These are phyloP conservation scores for Helicoverpa zea DNA, from an alignment of 1,140 invertebrate genomes.

Conservation along the genomic window DNA sequence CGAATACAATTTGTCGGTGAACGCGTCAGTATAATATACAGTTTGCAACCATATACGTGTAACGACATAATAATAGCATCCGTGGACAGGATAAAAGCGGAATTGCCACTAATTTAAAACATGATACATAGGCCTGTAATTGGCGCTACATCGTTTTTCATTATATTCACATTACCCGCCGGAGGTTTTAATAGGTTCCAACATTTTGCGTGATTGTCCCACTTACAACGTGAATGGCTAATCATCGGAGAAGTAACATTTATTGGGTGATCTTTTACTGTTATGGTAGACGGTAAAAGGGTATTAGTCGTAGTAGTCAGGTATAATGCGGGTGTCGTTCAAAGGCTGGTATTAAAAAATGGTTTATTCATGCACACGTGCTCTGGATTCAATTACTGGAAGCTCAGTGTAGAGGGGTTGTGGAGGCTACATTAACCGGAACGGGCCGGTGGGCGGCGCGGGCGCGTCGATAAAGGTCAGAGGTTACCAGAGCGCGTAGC, in stretches of 20 bases:
- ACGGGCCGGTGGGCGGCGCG: constrained; percentile 43
- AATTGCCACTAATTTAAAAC: constrained; percentile 49
- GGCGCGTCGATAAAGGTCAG: constrained; percentile 67
- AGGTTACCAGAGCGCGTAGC: constrained; percentile 57
- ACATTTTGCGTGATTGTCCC: constrained; percentile 20
- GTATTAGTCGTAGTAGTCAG: constrained; percentile 18
- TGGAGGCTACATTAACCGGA: constrained; percentile 64
- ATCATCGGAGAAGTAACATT: constrained; percentile 29
- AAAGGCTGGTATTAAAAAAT: constrained; percentile 60
- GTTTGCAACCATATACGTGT: neutral
- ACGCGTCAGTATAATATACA: neutral
- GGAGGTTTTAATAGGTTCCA: constrained; percentile 54
- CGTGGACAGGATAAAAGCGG: neutral
- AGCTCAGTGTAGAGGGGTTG: constrained; percentile 49
- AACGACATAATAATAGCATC: constrained; percentile 27
- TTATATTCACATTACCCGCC: constrained; percentile 60
- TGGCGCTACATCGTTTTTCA: constrained; percentile 55
- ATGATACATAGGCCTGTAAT: constrained; percentile 53
- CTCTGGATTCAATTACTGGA: constrained; percentile 69
- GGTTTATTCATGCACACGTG: constrained; percentile 68
- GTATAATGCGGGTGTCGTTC: constrained; percentile 46
- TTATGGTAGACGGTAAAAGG: constrained; percentile 14
- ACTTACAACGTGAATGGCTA: constrained; percentile 14
- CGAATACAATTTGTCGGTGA: constrained; percentile 2
- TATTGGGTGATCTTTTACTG: constrained; percentile 22